Evolutionary conservation across 2,113 vertebrate species (phyloP).

Genomic region (Irena cyanogastra): DNA sequence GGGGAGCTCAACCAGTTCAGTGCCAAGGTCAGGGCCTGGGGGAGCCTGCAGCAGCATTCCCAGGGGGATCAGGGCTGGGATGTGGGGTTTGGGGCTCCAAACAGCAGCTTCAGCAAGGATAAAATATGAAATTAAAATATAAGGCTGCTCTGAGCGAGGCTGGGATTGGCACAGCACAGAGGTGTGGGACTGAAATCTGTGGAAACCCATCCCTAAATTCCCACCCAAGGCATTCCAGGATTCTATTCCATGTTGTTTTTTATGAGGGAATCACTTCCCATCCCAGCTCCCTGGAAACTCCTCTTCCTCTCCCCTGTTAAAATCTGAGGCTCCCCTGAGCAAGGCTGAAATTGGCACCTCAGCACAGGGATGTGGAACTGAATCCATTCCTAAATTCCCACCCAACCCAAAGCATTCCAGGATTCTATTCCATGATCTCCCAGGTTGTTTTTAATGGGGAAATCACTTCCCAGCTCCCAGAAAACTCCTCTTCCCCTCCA

Average conservation of each 20-base stretch:
- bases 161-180: accelerated
- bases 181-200: accelerated
- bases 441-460: too few relatives aligned
- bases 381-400: too few relatives aligned
- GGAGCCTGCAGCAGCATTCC: accelerated
- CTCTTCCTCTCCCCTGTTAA: not conserved
- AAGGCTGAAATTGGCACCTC: accelerated
- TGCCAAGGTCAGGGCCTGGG: not conserved
- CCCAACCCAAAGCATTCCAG: too few relatives aligned
- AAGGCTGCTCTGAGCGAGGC: too few relatives aligned
- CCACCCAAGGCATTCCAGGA: not conserved
- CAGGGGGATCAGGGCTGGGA: not conserved
- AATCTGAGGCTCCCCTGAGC: accelerated
- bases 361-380: accelerated
- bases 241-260: not conserved
- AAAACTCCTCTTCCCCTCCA: too few relatives aligned
- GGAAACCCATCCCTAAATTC: too few relatives aligned
- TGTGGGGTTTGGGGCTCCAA: not conserved
- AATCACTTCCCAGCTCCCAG: not conserved
- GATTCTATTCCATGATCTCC: too few relatives aligned
- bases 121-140: too few relatives aligned
- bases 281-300: not conserved
- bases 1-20: conserved; percentile 96
- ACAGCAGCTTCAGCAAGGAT: accelerated
- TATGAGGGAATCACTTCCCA: not conserved